A percentile compares a stretch with the other conserved stretches of the same genome.
phyloP scores from a whole-genome alignment of 1,140 invertebrate species.

The Laodelphax striatellus region DNA sequence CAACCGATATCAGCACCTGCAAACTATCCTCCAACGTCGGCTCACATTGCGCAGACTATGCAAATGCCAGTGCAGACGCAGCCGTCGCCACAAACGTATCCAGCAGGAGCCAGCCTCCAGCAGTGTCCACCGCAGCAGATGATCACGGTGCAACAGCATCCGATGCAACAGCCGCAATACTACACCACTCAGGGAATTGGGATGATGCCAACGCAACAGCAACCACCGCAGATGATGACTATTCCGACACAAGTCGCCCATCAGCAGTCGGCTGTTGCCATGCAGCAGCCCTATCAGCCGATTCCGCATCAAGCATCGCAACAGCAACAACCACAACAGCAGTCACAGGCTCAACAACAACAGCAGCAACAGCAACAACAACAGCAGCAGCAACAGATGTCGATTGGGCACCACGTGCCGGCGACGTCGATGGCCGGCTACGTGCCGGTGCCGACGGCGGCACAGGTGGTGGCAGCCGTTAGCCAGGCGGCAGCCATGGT shows the following conservation, averaged over 20 bases:
- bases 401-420: slow-evolving; percentile 3
- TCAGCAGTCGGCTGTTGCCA: slow-evolving; percentile 13
- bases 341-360: background rate
- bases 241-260: slow-evolving; percentile 12
- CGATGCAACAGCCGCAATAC: slow-evolving; percentile 34
- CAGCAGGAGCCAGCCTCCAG: slow-evolving; percentile 13
- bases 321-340: slow-evolving; percentile 29
- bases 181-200: background rate
- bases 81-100: slow-evolving; percentile 10
- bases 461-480: background rate
- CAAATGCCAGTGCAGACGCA: slow-evolving; percentile 10
- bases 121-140: slow-evolving; percentile 15
- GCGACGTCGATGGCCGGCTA: background rate
- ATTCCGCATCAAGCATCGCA: slow-evolving; percentile 27
- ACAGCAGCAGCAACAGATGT: slow-evolving; percentile 16
- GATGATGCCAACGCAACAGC: slow-evolving; percentile 2
- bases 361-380: slow-evolving; percentile 13
- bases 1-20: slow-evolving; percentile 24
- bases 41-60: slow-evolving; percentile 27
- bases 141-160: slow-evolving; percentile 9
- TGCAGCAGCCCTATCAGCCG: slow-evolving; percentile 16
- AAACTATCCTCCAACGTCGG: slow-evolving; percentile 37
- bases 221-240: slow-evolving; percentile 9
- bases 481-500: background rate
- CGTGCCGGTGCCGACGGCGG: background rate